Evolutionary conservation across 2,888 invertebrate species (phyloP).

Genomic region (Drosophila sordidula): DNA sequence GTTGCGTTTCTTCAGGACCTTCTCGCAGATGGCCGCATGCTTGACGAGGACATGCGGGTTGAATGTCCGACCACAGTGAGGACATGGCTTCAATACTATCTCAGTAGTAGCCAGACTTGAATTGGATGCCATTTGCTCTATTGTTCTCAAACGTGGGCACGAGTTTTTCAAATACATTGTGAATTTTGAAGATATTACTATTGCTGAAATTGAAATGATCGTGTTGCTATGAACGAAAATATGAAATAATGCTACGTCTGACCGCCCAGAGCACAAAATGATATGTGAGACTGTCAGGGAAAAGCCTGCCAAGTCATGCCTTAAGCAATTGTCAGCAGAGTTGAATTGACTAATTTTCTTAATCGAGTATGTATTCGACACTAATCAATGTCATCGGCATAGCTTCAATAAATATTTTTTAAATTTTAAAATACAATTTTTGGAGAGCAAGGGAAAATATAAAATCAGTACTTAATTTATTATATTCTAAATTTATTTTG

Average conservation of each 20-base stretch:
- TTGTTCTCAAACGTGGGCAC: background rate
- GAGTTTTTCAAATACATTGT: background rate
- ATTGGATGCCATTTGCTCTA: background rate
- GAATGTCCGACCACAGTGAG: slow-evolving; percentile 2
- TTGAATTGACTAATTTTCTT: too few relatives aligned
- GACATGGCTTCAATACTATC: background rate
- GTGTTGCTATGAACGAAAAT: background rate
- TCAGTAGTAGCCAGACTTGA: background rate
- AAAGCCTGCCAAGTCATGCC: too few relatives aligned
- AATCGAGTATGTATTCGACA: too few relatives aligned
- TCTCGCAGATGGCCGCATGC: background rate
- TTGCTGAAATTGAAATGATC: background rate
- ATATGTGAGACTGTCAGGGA: too few relatives aligned
- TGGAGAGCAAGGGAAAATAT: too few relatives aligned
- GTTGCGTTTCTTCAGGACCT: background rate
- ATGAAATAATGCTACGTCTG: background rate
- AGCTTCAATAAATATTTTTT: too few relatives aligned
- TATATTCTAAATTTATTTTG: too few relatives aligned
- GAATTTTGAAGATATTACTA: background rate
- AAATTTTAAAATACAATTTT: too few relatives aligned
- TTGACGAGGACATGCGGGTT: background rate
- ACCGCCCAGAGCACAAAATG: too few relatives aligned
- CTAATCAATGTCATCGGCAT: too few relatives aligned
- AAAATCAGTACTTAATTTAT: too few relatives aligned
- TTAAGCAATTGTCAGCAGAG: too few relatives aligned